Evolutionary conservation across 2,797 vertebrate genomes (phyloP), one percentile per base, ranked within the genome.

Genomic region (Neosilurus mollespiculum): DNA sequence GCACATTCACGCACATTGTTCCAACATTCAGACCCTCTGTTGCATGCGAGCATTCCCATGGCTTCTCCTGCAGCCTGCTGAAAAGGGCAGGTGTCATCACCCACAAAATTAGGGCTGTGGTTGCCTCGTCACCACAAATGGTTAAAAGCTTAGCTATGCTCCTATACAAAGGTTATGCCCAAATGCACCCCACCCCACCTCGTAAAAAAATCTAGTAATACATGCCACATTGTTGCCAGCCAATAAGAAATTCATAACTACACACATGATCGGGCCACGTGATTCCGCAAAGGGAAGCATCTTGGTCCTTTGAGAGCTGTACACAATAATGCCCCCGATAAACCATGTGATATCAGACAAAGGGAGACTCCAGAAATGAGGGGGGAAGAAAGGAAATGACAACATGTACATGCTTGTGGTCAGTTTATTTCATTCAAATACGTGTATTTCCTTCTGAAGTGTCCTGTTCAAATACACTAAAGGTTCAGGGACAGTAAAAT

Each of bases 311-410:
- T 90, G 91, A 93, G 91, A 92, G 90, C 91, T 88, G 88, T 83
- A 90, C 88, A 91, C 91, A 92, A 91, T 91, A 92, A 88, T 90
- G 88, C 87, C 90, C 92, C 91, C 89, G 54, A 92, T 92, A 91
- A 92, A 89, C 87, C 92, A 88, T 87, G 86, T 76, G 89, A 89
- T 86, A 90, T 87, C 87, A 87, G 61, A 91, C 89, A 91, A 93
- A 91, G 73, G 58, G 64, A 84, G 79, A 64, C 72, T 43, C 86
- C 83, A 89, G 86, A 88, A 91, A 89, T 71, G 22, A 88, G 37
- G 37, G 78, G 83, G 85, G 15, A 58, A 78, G 86, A 79, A 83
- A 91, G 76, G 54, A 84, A 15, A 53, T 24, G 20, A 61, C 24
- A 26, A 85, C 69, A 85, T 66, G 59, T 66, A 69, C 54, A 24